Base-by-base conservation (phyloP, 2,797 vertebrate species). In the Heliangelus exortis region DNA sequence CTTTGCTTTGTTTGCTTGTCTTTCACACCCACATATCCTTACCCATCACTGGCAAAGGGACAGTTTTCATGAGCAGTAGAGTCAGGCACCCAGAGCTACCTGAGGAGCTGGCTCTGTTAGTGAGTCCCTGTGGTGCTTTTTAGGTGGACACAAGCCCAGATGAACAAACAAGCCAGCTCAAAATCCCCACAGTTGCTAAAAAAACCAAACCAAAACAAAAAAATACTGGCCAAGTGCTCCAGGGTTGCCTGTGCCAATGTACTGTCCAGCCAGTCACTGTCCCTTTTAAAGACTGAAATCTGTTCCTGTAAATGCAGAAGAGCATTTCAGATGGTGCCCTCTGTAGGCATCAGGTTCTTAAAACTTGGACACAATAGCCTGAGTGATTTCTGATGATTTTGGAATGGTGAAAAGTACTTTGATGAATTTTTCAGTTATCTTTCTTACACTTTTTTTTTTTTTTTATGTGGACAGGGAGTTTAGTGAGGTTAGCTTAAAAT, bases 401-500 rank as follows among this genome's bases (percentile, higher is more conserved):
- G 51, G 36, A 86, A 81, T 2, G 8, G 25, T 83, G 66, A 48
- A 73, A 85, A 93, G 51, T 5, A 82, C 25, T 48, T 39, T 29
- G 51, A 93, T 34, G 43, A 82, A 50, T 90, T 85, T 93, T 83
- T 75, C 48, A 45, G 16, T 80, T 81, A n/a, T 58, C 43, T 88
- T 78, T 91, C n/a, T 7, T 71, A 67, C 5, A 2, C 21, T n/a
- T 33, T 58, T 87, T 26, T n/a, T 33, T 58, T 87, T 26, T 26
- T 89, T 69, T 71, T 1, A 85, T 54, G 41, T 50, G 45, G 71
- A 82, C 31, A 43, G 62, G 34, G 57, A 48, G 25, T 62, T 80
- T 31, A 33, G 58, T 50, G 21, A 85, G 39, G 84, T n/a, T 93
- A 43, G 53, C 55, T 59, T 95, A 74, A 93, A 88, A 93, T 84